These are phyloP conservation scores for Brienomyrus longianalis DNA, from an alignment of 2,113 vertebrate species.

Conservation along the genomic window DNA sequence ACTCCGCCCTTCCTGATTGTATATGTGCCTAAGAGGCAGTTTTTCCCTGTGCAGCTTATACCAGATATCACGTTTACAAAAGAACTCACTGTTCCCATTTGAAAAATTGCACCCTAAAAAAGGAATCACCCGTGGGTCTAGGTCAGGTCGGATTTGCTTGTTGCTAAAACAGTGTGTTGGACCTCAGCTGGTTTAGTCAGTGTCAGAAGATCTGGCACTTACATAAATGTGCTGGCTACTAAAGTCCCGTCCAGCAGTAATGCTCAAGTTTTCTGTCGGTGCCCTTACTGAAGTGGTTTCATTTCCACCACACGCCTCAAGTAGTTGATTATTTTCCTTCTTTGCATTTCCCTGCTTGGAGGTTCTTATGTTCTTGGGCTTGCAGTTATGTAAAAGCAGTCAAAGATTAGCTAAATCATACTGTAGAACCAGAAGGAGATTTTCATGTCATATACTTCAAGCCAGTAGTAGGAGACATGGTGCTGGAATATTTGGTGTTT, in stretches of 20 bases:
- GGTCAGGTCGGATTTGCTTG: not conserved
- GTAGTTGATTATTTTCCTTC: not conserved
- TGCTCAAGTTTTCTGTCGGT: not conserved
- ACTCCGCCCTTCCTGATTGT: not conserved
- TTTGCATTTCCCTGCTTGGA: not conserved
- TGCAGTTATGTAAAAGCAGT: not conserved
- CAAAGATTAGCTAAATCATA: not conserved
- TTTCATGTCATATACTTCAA: not conserved
- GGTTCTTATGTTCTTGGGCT: constrained; percentile 1
- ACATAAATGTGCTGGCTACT: not conserved
- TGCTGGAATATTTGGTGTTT: not conserved
- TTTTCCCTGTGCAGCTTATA: not conserved
- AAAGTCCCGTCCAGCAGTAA: not conserved
- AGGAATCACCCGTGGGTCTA: not conserved
- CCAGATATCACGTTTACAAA: not conserved
- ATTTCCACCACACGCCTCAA: not conserved
- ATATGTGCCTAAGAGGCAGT: not conserved
- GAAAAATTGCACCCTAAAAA: not conserved
- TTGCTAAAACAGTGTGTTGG: not conserved
- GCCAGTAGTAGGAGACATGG: not conserved
- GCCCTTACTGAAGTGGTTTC: not conserved
- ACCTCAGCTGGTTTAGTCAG: not conserved
- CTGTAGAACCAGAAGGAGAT: not conserved
- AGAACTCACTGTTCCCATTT: not conserved
- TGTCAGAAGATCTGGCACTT: not conserved